Evolutionary conservation across 2,797 vertebrate genomes (phyloP).

Genomic region (Ispidina picta): DNA sequence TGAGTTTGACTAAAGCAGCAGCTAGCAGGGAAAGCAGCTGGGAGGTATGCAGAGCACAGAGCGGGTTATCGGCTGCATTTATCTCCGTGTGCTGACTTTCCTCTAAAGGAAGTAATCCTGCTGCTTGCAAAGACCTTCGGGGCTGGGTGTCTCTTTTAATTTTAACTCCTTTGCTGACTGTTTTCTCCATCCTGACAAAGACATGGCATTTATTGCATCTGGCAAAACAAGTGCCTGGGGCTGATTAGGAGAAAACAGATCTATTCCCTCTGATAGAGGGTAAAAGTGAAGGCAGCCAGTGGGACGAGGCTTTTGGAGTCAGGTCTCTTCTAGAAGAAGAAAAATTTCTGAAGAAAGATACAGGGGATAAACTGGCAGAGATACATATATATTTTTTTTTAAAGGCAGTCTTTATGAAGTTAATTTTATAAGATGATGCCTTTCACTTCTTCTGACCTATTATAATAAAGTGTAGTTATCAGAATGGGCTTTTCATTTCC

Average conservation of each 20-base stretch:
- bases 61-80: neutral
- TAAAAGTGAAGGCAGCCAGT: neutral
- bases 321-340: neutral
- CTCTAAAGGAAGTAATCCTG: neutral
- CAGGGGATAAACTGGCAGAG: slow-evolving; percentile 25
- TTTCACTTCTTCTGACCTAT: slow-evolving; percentile 70
- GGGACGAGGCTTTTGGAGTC: slow-evolving; percentile 2
- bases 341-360: slow-evolving; percentile 2
- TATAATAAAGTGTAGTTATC: slow-evolving; percentile 71
- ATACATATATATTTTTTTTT: neutral
- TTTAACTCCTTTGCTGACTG: neutral
- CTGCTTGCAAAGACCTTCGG: neutral
- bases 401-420: slow-evolving; percentile 65
- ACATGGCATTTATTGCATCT: neutral
- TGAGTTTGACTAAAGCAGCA: neutral
- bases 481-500: slow-evolving; percentile 73
- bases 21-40: neutral
- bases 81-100: neutral
- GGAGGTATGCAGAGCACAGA: neutral
- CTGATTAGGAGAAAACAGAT: slow-evolving; percentile 20
- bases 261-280: neutral
- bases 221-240: slow-evolving; percentile 28
- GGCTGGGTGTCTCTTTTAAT: slow-evolving; percentile 5
- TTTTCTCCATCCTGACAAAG: neutral
- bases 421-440: slow-evolving; percentile 69